Conservation (phyloP, 2,888 invertebrate genomes). For the Papilio gigon region DNA sequence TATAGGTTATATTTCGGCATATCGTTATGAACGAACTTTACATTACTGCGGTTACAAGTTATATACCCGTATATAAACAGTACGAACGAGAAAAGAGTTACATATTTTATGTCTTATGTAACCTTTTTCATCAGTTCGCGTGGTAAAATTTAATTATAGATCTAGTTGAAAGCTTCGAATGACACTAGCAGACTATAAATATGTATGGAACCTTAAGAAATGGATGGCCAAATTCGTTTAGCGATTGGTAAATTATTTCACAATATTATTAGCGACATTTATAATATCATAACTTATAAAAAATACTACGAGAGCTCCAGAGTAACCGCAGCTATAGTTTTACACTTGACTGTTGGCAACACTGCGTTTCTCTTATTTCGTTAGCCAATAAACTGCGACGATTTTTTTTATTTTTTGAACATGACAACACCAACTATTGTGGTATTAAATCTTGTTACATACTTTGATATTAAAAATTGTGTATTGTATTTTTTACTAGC, state of each 20-base stretch:
- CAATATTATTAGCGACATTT: neutral
- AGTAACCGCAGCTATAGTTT: conserved; percentile 33
- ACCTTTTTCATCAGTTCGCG: neutral
- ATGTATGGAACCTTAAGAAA: conserved; percentile 8
- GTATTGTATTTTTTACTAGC: neutral
- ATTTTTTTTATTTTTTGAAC: neutral
- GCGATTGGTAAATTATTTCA: conserved; percentile 3
- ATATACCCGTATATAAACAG: conserved; percentile 17
- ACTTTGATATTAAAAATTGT: neutral
- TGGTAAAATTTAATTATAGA: neutral
- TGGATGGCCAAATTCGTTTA: conserved; percentile 21
- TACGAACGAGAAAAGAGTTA: neutral
- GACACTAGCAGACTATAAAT: conserved; percentile 26
- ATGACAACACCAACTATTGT: neutral
- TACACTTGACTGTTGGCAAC: conserved; percentile 2
- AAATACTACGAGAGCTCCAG: neutral
- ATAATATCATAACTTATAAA: neutral
- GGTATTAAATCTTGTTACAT: neutral
- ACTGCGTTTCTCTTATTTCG: neutral
- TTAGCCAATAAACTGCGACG: neutral
- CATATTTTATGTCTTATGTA: neutral
- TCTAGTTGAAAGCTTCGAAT: neutral
- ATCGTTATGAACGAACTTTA: conserved; percentile 47
- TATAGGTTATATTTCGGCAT: conserved; percentile 62
- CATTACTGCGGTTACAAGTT: conserved; percentile 28